Conservation (phyloP, 2,797 vertebrate genomes). For the Galago senegalensis region DNA sequence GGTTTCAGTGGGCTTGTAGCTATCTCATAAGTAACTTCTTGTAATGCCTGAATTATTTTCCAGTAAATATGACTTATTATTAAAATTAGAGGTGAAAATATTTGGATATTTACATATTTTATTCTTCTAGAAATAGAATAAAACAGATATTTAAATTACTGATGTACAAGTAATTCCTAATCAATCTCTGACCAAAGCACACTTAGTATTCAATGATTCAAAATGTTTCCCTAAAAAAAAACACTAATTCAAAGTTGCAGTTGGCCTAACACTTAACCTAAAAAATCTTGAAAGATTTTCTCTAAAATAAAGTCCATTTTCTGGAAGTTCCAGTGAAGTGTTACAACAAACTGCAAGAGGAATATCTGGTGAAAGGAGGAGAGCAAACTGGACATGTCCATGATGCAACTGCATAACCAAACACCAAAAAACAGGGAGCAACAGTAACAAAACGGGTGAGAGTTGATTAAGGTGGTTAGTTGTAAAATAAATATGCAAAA, state of each 20-base stretch:
- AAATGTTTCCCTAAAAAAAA: not conserved
- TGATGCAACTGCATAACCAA: not conserved
- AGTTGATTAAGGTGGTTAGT: not conserved
- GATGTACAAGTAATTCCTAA: not conserved
- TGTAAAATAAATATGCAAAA: not conserved
- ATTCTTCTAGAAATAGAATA: not conserved
- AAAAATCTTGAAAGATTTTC: not conserved
- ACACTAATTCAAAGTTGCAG: not conserved
- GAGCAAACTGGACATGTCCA: not conserved
- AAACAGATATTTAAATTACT: not conserved
- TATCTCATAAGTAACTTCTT: not conserved
- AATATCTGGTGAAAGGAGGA: not conserved
- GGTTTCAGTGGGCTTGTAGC: not conserved
- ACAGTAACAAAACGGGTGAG: not conserved
- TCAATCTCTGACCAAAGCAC: not conserved
- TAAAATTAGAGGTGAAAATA: not conserved
- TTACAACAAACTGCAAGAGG: not conserved
- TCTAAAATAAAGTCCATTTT: not conserved
- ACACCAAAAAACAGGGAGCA: not conserved
- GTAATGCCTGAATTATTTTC: not conserved
- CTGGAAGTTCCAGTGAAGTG: not conserved
- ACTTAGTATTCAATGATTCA: not conserved
- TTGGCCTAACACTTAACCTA: not conserved
- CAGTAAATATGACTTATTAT: not conserved
- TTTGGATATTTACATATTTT: too few species aligned